phyloP scores from a whole-genome alignment of 2,888 invertebrate genomes.

The Macroteleia sp. region DNA sequence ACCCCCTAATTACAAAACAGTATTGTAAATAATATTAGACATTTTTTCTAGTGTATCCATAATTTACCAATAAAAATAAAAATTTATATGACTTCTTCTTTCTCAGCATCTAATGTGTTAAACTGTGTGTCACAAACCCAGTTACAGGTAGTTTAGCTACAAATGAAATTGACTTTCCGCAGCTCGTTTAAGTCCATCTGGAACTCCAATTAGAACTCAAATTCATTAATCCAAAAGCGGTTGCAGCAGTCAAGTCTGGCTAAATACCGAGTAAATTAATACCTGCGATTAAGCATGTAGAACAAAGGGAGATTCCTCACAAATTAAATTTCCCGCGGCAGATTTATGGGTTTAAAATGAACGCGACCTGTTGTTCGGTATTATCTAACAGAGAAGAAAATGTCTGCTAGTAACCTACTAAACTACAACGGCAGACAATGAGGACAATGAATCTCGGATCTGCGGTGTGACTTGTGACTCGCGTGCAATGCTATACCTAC shows the following conservation, averaged over 20 bases:
- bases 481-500: conserved; percentile 65
- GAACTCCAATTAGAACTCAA: conserved; percentile 1
- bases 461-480: conserved; percentile 70
- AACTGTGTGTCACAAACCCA: conserved; percentile 24
- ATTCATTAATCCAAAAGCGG: conserved; percentile 2
- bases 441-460: conserved; percentile 77
- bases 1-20: no score
- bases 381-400: conserved; percentile 75
- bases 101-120: no score
- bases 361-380: conserved; percentile 52
- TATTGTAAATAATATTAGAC: no score
- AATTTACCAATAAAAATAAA: no score
- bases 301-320: background rate
- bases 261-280: no score
- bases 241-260: no score
- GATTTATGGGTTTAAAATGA: conserved; percentile 43
- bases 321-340: conserved; percentile 16
- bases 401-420: conserved; percentile 77
- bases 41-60: no score
- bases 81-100: no score
- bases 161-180: conserved; percentile 6
- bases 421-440: conserved; percentile 76
- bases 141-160: background rate
- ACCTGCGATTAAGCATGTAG: no score
- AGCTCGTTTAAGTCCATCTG: background rate